Evolutionary conservation across 2,888 invertebrate species (phyloP).

Genomic region (Amphipyra tragopoginis): DNA sequence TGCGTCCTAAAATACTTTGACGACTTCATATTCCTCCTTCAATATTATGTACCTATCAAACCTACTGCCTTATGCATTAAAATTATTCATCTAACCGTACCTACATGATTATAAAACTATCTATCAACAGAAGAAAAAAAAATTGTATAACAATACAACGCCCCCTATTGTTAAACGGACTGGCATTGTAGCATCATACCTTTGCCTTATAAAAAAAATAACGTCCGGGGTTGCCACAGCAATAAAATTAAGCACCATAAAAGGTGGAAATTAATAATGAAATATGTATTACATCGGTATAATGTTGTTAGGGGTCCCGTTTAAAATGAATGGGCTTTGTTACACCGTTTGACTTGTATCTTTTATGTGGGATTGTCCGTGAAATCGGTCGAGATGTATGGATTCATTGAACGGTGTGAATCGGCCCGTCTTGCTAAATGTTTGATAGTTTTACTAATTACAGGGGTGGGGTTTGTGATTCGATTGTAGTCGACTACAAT

Average conservation of each 20-base stretch:
- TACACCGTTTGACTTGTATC: conserved; percentile 85
- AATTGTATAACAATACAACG: conserved; percentile 88
- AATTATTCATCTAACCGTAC: conserved; percentile 61
- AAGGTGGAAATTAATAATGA: conserved; percentile 88
- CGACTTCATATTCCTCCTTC: not conserved
- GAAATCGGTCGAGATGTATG: conserved; percentile 84
- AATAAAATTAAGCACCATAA: conserved; percentile 88
- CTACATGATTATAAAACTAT: conserved; percentile 64
- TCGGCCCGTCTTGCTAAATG: conserved; percentile 53
- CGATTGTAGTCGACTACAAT: conserved; percentile 22
- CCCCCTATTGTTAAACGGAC: conserved; percentile 81
- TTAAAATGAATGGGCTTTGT: conserved; percentile 81
- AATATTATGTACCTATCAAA: not conserved
- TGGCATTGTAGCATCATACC: conserved; percentile 74
- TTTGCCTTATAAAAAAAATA: conserved; percentile 71
- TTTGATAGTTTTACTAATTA: conserved; percentile 81
- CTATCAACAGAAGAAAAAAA: conserved; percentile 79
- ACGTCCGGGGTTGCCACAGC: conserved; percentile 80
- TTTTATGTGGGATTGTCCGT: conserved; percentile 85
- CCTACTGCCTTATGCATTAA: not conserved
- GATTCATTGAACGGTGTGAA: conserved; percentile 77
- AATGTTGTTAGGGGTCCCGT: conserved; percentile 87
- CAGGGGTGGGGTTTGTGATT: conserved; percentile 63
- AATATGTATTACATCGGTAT: conserved; percentile 90
- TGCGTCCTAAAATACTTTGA: not conserved